Conservation (phyloP, 2,113 vertebrate genomes). For the Delphinus delphis region DNA sequence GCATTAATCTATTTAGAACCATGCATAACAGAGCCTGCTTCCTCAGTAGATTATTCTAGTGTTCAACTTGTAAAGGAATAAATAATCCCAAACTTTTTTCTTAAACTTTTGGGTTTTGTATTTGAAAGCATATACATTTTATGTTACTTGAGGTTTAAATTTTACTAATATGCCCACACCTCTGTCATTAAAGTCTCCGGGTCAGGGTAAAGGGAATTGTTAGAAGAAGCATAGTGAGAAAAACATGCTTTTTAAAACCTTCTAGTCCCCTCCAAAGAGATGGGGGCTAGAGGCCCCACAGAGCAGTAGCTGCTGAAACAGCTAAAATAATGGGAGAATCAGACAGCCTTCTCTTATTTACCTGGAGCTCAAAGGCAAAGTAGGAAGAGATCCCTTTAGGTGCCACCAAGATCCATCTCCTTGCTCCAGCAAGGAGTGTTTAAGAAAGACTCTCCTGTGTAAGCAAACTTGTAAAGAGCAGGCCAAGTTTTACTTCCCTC, state of each 20-base stretch:
- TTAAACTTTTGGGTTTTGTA: not conserved
- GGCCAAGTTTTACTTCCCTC: not conserved
- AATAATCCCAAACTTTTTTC: not conserved
- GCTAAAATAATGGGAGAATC: not conserved
- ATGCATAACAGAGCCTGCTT: not conserved
- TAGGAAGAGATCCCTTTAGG: not conserved
- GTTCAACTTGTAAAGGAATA: not conserved
- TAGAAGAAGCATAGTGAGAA: not conserved
- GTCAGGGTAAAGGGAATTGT: not conserved
- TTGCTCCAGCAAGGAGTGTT: accelerated
- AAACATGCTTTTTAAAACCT: not conserved
- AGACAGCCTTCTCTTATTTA: not conserved
- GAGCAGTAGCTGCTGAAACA: not conserved
- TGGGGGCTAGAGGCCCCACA: too few species aligned
- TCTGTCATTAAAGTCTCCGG: not conserved
- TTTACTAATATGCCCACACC: not conserved
- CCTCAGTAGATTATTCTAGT: not conserved
- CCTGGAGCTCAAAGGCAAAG: not conserved
- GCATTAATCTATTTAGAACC: not conserved
- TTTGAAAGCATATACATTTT: not conserved
- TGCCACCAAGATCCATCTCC: not conserved
- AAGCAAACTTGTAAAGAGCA: not conserved
- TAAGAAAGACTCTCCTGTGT: not conserved
- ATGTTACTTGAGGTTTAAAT: not conserved
- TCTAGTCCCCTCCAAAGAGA: not conserved